These are phyloP conservation scores for Leptopilina clavipes DNA, from an alignment of 1,140 invertebrate genomes.

Conservation along the genomic window DNA sequence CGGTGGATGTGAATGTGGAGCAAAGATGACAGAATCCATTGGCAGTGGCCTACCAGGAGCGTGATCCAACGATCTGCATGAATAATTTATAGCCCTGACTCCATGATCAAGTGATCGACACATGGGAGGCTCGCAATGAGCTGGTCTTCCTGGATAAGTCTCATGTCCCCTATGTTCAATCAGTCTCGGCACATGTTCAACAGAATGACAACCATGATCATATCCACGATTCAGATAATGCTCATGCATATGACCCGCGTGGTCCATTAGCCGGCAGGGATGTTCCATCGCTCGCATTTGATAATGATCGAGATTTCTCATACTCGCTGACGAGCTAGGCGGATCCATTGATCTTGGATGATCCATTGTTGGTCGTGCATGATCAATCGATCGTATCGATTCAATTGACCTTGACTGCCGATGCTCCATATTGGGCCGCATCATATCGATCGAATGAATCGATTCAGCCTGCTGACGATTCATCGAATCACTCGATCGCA, in stretches of 20 bases:
- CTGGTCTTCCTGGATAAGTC: constrained; percentile 52
- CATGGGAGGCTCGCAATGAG: constrained; percentile 48
- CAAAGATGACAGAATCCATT: constrained; percentile 71
- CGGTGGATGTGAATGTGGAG: constrained; percentile 66
- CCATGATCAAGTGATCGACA: constrained; percentile 59
- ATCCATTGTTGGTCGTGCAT: constrained; percentile 51
- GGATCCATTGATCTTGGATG: constrained; percentile 47
- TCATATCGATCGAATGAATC: constrained; percentile 41
- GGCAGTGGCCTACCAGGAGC: constrained; percentile 65
- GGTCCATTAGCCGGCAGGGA: constrained; percentile 69
- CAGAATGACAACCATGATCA: constrained; percentile 68
- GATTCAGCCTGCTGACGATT: constrained; percentile 56
- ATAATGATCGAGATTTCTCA: constrained; percentile 57
- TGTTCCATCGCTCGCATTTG: constrained; percentile 65
- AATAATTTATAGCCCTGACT: constrained; percentile 64
- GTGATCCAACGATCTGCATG: constrained; percentile 71
- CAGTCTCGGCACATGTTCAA: constrained; percentile 66
- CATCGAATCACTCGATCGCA: constrained; percentile 70
- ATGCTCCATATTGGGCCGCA: constrained; percentile 41
- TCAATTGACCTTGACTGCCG: constrained; percentile 66
- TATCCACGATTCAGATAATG: constrained; percentile 61
- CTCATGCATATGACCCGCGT: constrained; percentile 64
- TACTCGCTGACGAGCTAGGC: constrained; percentile 44
- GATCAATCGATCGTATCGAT: constrained; percentile 56
- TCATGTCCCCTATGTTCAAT: constrained; percentile 65